phyloP scores from a whole-genome alignment of 2,888 invertebrate genomes.

The Limnephilus rhombicus region DNA sequence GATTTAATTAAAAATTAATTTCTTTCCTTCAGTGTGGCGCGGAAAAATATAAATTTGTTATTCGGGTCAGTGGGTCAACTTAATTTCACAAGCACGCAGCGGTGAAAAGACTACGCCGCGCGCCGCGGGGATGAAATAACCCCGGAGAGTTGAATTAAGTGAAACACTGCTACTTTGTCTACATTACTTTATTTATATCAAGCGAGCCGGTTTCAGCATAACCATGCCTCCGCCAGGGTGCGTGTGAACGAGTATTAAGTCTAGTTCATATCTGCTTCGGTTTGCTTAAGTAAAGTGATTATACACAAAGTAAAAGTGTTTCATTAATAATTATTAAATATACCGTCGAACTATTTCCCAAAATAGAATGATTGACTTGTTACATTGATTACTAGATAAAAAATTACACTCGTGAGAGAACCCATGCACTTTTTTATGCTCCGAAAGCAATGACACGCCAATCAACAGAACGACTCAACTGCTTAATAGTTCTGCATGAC shows the following conservation, averaged over 20 bases:
- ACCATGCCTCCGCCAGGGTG: not conserved
- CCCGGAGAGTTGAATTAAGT: not conserved
- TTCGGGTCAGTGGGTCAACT: conserved; percentile 27
- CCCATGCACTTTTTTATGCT: no score
- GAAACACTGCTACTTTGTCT: not conserved
- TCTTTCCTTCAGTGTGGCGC: not conserved
- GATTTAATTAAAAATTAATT: not conserved
- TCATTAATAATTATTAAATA: no score
- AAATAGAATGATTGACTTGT: no score
- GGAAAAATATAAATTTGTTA: not conserved
- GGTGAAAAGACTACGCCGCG: not conserved
- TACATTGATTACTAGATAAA: no score
- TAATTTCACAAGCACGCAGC: conserved; percentile 20
- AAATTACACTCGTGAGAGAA: no score
- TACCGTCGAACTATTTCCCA: no score
- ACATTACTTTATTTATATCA: not conserved
- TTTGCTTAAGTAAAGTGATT: not conserved
- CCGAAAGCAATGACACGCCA: no score
- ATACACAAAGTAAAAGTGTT: not conserved
- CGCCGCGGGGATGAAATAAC: not conserved
- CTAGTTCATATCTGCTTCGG: not conserved
- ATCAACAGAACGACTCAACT: no score
- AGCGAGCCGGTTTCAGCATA: not conserved
- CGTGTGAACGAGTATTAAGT: not conserved
- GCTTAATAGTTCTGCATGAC: no score